Evolutionary conservation across 1,140 invertebrate genomes (phyloP).

Genomic region (Dendroctonus valens): DNA sequence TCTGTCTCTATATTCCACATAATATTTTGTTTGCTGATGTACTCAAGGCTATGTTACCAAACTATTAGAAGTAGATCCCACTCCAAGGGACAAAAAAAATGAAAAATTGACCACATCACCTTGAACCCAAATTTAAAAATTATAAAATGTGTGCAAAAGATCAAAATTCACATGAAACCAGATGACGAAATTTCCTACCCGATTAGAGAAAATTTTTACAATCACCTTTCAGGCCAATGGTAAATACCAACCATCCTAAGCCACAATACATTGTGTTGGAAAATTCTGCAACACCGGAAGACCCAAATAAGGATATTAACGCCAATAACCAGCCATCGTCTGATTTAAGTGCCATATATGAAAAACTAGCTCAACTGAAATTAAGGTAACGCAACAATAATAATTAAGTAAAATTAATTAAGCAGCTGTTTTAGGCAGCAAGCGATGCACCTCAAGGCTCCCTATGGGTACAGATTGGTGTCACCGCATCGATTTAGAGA

Average conservation of each 20-base stretch:
- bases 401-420: not conserved
- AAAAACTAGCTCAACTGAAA: conserved; percentile 47
- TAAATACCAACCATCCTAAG: conserved; percentile 9
- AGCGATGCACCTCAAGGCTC: conserved; percentile 18
- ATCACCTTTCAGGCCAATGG: conserved; percentile 21
- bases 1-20: too few relatives aligned
- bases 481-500: conserved; percentile 21
- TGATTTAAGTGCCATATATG: conserved; percentile 47
- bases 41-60: too few relatives aligned
- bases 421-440: conserved; percentile 19
- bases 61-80: too few relatives aligned
- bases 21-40: too few relatives aligned
- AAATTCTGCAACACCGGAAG: conserved; percentile 11
- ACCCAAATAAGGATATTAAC: not conserved
- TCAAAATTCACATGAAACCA: too few relatives aligned
- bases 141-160: too few relatives aligned
- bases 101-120: too few relatives aligned
- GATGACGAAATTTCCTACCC: too few relatives aligned
- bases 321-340: conserved; percentile 24
- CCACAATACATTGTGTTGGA: conserved; percentile 23
- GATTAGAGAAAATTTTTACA: too few relatives aligned
- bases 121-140: too few relatives aligned
- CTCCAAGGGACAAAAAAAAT: too few relatives aligned
- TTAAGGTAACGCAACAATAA: conserved; percentile 20
- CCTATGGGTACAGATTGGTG: conserved; percentile 21